Evolutionary conservation across 2,113 vertebrate genomes (phyloP).

Genomic region (Chaetops frenatus): DNA sequence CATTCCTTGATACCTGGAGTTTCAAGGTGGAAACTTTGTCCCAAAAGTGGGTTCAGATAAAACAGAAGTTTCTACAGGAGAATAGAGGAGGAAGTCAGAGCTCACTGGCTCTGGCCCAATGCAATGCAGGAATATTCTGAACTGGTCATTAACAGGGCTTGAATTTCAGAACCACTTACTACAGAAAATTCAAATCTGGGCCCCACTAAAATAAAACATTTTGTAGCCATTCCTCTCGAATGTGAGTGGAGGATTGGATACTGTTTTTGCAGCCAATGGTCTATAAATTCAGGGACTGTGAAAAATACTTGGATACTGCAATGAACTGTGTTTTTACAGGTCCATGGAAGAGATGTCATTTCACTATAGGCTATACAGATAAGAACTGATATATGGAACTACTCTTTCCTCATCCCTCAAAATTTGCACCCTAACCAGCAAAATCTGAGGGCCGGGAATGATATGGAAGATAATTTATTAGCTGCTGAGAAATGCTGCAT

Average conservation of each 20-base stretch:
- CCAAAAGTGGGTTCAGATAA: background rate
- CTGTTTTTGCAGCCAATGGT: background rate
- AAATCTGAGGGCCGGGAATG: background rate
- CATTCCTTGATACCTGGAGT: rapidly evolving
- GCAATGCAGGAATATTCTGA: background rate
- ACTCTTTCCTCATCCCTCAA: background rate
- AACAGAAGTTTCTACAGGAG: background rate
- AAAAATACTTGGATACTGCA: background rate
- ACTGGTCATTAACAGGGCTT: background rate
- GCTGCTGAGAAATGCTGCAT: background rate
- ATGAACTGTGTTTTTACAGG: background rate
- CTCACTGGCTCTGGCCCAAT: background rate
- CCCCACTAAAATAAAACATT: background rate
- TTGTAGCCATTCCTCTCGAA: background rate
- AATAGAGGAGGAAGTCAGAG: background rate
- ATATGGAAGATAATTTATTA: background rate
- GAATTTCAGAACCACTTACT: background rate
- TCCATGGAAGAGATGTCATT: background rate
- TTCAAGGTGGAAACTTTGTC: background rate
- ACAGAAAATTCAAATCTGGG: background rate
- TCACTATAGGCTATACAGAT: background rate
- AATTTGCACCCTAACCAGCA: background rate
- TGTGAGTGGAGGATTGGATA: background rate
- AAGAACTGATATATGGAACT: background rate
- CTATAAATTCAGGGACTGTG: background rate